These are phyloP conservation scores for Leptopterna dolabrata DNA, from an alignment of 2,888 invertebrate genomes.

Conservation along the genomic window DNA sequence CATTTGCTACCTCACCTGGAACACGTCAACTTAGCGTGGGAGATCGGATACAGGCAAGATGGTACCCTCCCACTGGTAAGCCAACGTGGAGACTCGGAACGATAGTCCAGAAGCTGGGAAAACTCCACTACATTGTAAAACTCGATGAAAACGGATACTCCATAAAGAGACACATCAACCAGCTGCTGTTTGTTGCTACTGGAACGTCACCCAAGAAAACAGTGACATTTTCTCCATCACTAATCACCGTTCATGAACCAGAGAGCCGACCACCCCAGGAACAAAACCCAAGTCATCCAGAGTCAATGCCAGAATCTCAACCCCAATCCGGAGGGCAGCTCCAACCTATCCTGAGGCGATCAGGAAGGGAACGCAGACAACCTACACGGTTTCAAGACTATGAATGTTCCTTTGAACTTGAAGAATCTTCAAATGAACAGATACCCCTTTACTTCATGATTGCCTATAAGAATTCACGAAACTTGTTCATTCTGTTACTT, in stretches of 20 bases:
- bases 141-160: neutral
- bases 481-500: too few relatives aligned
- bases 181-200: neutral
- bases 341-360: neutral
- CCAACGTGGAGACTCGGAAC: neutral
- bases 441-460: too few relatives aligned
- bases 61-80: conserved; percentile 6
- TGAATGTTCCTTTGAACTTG: conserved; percentile 1
- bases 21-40: neutral
- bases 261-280: neutral
- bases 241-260: neutral
- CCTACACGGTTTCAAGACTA: neutral
- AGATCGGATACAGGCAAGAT: conserved; percentile 6
- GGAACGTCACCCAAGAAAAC: neutral
- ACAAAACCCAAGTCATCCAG: neutral
- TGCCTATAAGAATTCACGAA: too few relatives aligned
- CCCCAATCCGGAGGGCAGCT: neutral
- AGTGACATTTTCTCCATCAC: conserved; percentile 8
- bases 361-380: neutral
- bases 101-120: neutral
- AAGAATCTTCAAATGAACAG: too few relatives aligned
- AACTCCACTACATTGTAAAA: neutral
- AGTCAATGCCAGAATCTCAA: neutral
- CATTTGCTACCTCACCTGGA: neutral
- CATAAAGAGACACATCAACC: conserved; percentile 5